A percentile compares a stretch with the other conserved stretches of the same genome.
Conservation (phyloP, 2,113 vertebrate genomes). For the Clarias macrocephalus region DNA sequence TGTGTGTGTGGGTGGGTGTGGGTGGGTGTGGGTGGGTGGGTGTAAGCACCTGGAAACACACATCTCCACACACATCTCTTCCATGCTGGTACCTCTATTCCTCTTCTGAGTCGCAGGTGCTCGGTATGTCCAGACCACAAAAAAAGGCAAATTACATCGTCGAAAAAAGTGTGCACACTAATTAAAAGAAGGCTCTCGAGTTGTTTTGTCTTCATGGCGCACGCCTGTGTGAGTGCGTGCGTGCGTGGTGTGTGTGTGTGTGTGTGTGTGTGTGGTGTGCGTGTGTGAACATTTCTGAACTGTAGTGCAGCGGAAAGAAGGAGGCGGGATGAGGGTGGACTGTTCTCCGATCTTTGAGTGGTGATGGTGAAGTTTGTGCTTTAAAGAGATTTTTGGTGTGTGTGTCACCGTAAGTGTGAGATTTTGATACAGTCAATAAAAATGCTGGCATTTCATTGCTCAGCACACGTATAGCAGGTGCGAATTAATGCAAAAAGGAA, state of each 20-base stretch:
- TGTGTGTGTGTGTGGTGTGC: not conserved
- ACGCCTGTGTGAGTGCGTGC: not conserved
- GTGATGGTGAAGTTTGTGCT: constrained; percentile 29
- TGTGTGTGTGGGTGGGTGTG: constrained; percentile 29
- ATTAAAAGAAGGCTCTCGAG: constrained; percentile 49
- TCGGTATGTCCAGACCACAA: constrained; percentile 36
- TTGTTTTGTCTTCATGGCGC: constrained; percentile 38
- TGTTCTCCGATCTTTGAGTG: constrained; percentile 27
- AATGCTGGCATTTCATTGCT: not conserved
- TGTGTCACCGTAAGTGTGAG: not conserved
- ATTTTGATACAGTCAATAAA: not conserved
- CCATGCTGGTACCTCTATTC: constrained; percentile 60
- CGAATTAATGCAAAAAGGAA: too few species aligned
- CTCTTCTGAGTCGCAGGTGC: constrained; percentile 54
- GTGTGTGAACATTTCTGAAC: constrained; percentile 8
- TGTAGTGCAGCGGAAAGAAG: constrained; percentile 18
- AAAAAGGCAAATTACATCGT: constrained; percentile 39
- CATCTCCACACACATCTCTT: constrained; percentile 32
- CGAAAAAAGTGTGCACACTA: constrained; percentile 32
- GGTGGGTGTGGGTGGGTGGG: constrained; percentile 29
- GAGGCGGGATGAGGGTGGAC: constrained; percentile 44
- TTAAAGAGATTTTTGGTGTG: constrained; percentile 14
- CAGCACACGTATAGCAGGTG: not conserved
- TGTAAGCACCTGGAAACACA: constrained; percentile 55
- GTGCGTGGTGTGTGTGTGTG: not conserved